Base-by-base conservation (phyloP, 2,888 invertebrate genomes). In the Yponomeuta evonymella region DNA sequence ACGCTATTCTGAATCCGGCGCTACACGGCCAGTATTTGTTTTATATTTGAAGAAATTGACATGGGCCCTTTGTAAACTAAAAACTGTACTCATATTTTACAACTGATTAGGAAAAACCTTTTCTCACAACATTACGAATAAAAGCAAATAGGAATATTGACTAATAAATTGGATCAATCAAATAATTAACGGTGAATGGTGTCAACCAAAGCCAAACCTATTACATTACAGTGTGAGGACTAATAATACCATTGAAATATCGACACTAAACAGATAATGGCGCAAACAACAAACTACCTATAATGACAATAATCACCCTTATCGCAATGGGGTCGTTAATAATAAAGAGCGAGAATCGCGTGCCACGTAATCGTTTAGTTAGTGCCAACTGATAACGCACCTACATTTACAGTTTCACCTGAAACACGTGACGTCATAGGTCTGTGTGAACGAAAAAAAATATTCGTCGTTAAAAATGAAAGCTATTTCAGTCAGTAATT, bases 351-450 rank as follows among this genome's bases (percentile, higher is more conserved):
- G 71, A 75, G 73, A 74, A 73, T 83, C 77, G 82, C 83, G 81
- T 83, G 83, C 75, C 72, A 72, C 73, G 72, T 76, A 77, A 77
- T 78, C 76, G 74, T 77, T 78, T 77, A 74, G 76, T 76, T 76
- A 76, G 73, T 63, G 73, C 73, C 73, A 33, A 74, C 76, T 79
- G 82, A 83, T 81, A 82, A 77, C 78, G 70, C 69, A 72, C 72
- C 67, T 29, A 36, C 43, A 64, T 58, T 58, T 58, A 58, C 51
- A 58, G 51, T 58, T 58, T 58, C 12, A 12, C 51, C 51, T 12
- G 15, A 58, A 12, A 58, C 51, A 58, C 51, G 51, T 58, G 51
- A 12, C 51, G 15, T 58, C 51, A 15, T 15, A 15, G 51, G 12
- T 8, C 15, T 58, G 5, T 15, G 15, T 58, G 15, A 15, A 58